phyloP scores from a whole-genome alignment of 2,888 invertebrate species.

The Tipula helvola region DNA sequence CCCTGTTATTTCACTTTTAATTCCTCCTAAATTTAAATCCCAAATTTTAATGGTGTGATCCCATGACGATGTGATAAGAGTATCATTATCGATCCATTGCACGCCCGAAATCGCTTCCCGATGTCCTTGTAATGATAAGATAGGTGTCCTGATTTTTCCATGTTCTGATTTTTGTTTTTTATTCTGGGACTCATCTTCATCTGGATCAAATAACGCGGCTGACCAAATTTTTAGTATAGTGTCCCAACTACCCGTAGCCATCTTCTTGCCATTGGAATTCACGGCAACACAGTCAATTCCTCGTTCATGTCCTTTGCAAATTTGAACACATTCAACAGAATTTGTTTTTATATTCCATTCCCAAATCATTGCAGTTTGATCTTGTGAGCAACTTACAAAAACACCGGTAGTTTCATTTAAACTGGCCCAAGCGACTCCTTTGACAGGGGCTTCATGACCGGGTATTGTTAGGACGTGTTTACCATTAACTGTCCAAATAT shows the following conservation, averaged over 20 bases:
- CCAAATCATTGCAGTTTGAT: slow-evolving; percentile 86
- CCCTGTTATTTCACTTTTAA: slow-evolving; percentile 71
- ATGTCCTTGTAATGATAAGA: slow-evolving; percentile 83
- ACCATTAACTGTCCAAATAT: slow-evolving; percentile 80
- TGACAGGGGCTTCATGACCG: slow-evolving; percentile 77
- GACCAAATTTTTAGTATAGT: slow-evolving; percentile 88
- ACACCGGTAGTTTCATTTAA: slow-evolving; percentile 48
- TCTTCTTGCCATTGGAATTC: slow-evolving; percentile 46
- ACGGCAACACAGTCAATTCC: slow-evolving; percentile 81
- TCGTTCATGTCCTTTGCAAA: slow-evolving; percentile 83
- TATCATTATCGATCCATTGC: slow-evolving; percentile 68
- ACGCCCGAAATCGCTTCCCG: slow-evolving; percentile 78
- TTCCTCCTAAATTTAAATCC: slow-evolving; percentile 78
- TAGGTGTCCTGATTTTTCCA: slow-evolving; percentile 52
- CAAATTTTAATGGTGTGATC: slow-evolving; percentile 91
- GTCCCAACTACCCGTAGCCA: slow-evolving; percentile 89
- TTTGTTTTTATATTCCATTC: slow-evolving; percentile 65
- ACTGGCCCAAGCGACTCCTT: slow-evolving; percentile 78
- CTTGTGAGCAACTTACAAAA: slow-evolving; percentile 73
- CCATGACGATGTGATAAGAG: slow-evolving; percentile 81
- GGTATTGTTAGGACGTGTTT: slow-evolving; percentile 72
- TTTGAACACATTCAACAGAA: slow-evolving; percentile 63
- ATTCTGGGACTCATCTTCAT: slow-evolving; percentile 44
- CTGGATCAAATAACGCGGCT: slow-evolving; percentile 32
- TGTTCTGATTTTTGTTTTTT: slow-evolving; percentile 47